A percentile compares a stretch with the other conserved stretches of the same genome.
Evolutionary conservation across 2,113 vertebrate genomes (phyloP).

Genomic region (Penelope pileata): DNA sequence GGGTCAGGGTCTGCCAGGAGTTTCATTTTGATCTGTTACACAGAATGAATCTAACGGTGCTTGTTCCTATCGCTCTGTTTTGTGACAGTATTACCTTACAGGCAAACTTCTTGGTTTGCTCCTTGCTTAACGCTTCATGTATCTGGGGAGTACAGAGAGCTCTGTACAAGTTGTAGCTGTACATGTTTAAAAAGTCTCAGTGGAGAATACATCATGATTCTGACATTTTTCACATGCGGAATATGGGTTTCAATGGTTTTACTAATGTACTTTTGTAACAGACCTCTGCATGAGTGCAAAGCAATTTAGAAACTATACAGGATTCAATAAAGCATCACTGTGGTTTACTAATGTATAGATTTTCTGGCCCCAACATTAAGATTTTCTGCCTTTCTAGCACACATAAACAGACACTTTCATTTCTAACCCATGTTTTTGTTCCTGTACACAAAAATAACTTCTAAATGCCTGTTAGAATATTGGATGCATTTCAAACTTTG

Average conservation of each 20-base stretch:
- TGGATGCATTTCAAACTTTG: background rate
- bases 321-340: background rate
- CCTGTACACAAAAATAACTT: background rate
- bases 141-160: background rate
- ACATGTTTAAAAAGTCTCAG: background rate
- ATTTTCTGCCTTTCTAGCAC: background rate
- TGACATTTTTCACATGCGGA: background rate
- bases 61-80: background rate
- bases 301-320: background rate
- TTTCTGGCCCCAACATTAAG: background rate
- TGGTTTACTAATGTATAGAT: background rate
- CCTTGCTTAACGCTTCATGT: background rate
- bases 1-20: background rate
- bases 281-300: background rate
- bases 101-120: background rate
- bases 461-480: background rate
- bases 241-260: background rate
- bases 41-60: background rate
- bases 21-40: background rate
- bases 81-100: background rate
- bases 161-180: background rate
- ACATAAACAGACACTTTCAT: background rate
- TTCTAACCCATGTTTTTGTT: background rate
- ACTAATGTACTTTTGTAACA: background rate
- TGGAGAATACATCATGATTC: background rate